Conservation (phyloP, 2,888 invertebrate species). For the Invenusta paracnida region DNA sequence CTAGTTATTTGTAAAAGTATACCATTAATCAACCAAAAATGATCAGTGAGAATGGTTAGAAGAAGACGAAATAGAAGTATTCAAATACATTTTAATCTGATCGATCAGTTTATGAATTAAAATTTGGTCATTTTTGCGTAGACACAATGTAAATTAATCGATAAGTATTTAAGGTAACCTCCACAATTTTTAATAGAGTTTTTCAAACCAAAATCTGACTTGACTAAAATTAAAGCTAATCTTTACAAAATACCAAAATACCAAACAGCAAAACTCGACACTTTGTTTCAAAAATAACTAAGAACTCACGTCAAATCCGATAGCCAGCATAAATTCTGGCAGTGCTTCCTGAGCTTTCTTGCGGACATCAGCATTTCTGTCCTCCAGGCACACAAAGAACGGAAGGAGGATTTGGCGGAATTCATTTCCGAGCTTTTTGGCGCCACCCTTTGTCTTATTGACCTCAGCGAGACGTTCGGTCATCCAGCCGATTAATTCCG, state of each 20-base stretch:
- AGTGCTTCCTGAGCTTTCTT: conserved; percentile 83
- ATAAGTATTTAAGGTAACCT: no score
- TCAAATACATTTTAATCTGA: no score
- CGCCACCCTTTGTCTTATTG: not conserved
- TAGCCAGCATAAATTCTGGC: conserved; percentile 83
- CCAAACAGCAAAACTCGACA: not conserved
- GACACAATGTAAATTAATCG: no score
- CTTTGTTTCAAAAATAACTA: not conserved
- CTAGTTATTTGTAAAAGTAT: no score
- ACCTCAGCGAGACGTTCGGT: conserved; percentile 70
- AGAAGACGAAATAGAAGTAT: no score
- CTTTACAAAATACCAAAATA: no score
- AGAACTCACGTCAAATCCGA: conserved; percentile 71
- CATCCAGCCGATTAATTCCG: conserved; percentile 79
- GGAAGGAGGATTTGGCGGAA: conserved; percentile 72
- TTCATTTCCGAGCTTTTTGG: conserved; percentile 66
- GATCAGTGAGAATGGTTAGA: no score
- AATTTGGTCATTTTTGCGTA: no score
- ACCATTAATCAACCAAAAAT: no score
- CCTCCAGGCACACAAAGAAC: conserved; percentile 77
- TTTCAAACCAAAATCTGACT: no score
- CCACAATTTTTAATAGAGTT: no score
- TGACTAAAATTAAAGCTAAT: not conserved
- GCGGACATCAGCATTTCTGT: conserved; percentile 82
- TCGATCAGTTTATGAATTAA: no score